phyloP scores from a whole-genome alignment of 2,113 vertebrate species.

The Callopanchax toddi region DNA sequence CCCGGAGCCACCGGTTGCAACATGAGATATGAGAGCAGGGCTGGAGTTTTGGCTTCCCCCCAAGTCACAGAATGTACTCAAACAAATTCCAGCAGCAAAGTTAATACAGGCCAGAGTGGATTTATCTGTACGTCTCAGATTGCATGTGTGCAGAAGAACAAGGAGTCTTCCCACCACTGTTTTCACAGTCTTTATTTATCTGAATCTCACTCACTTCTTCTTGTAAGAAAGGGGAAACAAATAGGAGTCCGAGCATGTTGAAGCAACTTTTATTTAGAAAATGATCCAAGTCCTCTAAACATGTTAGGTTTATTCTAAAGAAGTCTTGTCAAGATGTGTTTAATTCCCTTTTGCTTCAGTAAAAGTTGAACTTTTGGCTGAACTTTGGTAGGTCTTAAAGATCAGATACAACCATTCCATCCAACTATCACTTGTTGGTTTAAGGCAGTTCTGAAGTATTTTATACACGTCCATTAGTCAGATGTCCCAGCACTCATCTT shows the following conservation, averaged over 20 bases:
- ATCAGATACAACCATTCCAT: no score
- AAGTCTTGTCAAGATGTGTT: background rate
- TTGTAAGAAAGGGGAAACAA: no score
- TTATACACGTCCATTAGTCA: no score
- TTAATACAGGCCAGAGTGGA: constrained; percentile 67
- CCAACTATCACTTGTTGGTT: no score
- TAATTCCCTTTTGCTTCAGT: no score
- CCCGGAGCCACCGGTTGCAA: constrained; percentile 72
- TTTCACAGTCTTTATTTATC: constrained; percentile 6
- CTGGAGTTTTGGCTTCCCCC: constrained; percentile 70
- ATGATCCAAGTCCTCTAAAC: background rate
- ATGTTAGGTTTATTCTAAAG: background rate
- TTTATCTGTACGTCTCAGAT: constrained; percentile 66
- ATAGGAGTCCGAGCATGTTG: background rate
- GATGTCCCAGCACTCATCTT: no score
- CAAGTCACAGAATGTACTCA: constrained; percentile 84
- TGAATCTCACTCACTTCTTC: background rate
- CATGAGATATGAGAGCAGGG: constrained; percentile 68
- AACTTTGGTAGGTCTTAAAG: no score
- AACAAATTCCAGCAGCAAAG: constrained; percentile 75
- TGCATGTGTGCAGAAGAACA: constrained; percentile 50
- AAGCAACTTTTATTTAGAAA: background rate
- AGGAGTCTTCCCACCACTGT: constrained; percentile 31
- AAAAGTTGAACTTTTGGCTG: no score
- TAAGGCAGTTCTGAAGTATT: no score